These are phyloP conservation scores for Pachymerium ferrugineum DNA, from an alignment of 2,888 invertebrate genomes.

Conservation along the genomic window DNA sequence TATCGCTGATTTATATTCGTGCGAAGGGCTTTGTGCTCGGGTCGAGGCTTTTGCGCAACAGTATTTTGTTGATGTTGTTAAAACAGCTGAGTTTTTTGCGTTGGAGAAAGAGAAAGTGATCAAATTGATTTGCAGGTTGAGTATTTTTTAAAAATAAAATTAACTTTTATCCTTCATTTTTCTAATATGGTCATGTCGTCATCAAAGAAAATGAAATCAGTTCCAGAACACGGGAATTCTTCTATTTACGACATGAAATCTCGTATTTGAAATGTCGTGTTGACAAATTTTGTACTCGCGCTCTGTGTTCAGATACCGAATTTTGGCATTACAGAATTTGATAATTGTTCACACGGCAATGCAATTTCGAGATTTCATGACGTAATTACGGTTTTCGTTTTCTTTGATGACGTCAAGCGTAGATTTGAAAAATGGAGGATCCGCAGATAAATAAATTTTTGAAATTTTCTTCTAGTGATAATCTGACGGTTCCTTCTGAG, in stretches of 20 bases:
- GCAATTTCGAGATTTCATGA: too few species aligned
- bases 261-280: too few species aligned
- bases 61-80: conserved; percentile 34
- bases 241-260: too few species aligned
- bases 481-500: conserved; percentile 34
- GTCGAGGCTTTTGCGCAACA: conserved; percentile 34
- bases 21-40: conserved; percentile 31
- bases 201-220: too few species aligned
- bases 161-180: neutral
- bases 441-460: conserved; percentile 28
- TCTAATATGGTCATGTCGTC: neutral
- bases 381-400: too few species aligned
- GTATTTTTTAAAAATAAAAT: neutral
- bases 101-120: conserved; percentile 33
- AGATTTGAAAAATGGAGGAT: too few species aligned
- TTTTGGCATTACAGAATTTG: too few species aligned
- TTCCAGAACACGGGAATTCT: too few species aligned
- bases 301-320: too few species aligned
- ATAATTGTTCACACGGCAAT: too few species aligned
- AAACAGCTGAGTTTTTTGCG: conserved; percentile 32
- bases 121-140: conserved; percentile 34
- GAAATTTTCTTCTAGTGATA: conserved; percentile 31
- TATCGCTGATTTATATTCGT: conserved; percentile 35
- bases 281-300: too few species aligned
- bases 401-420: too few species aligned